These are phyloP conservation scores for Caenorhabditis sp. DNA, from an alignment of 2,888 invertebrate genomes.

Conservation along the genomic window DNA sequence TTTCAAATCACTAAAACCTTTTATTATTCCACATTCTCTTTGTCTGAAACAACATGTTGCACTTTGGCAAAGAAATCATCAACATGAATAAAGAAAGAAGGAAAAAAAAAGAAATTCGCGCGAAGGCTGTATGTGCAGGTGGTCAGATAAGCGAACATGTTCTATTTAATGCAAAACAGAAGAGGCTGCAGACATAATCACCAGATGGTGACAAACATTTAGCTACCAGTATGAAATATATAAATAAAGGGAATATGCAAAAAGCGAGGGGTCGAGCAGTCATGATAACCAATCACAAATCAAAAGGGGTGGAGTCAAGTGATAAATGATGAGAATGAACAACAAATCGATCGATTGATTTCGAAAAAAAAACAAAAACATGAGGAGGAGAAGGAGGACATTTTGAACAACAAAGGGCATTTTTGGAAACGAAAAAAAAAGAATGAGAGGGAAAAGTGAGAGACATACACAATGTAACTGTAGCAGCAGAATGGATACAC, in stretches of 20 bases:
- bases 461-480: not conserved
- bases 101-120: too few relatives aligned
- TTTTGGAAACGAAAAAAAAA: not conserved
- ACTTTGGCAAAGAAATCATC: too few relatives aligned
- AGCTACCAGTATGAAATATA: not conserved
- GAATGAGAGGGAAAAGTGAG: not conserved
- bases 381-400: too few relatives aligned
- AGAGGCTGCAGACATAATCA: not conserved
- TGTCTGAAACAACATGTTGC: not conserved
- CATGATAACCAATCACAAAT: too few relatives aligned
- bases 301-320: too few relatives aligned
- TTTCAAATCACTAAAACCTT: too few relatives aligned
- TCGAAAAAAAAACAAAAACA: too few relatives aligned
- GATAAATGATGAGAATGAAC: too few relatives aligned
- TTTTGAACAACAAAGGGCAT: not conserved
- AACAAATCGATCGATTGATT: too few relatives aligned
- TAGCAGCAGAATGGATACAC: not conserved
- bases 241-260: not conserved
- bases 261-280: too few relatives aligned
- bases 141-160: not conserved
- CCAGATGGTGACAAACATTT: not conserved
- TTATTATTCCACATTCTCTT: too few relatives aligned
- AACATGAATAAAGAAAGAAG: too few relatives aligned
- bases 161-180: not conserved
- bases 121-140: not conserved